A percentile compares a stretch with the other conserved stretches of the same genome.
phyloP scores from a whole-genome alignment of 1,140 invertebrate species.

The Euura saliciscinereae region DNA sequence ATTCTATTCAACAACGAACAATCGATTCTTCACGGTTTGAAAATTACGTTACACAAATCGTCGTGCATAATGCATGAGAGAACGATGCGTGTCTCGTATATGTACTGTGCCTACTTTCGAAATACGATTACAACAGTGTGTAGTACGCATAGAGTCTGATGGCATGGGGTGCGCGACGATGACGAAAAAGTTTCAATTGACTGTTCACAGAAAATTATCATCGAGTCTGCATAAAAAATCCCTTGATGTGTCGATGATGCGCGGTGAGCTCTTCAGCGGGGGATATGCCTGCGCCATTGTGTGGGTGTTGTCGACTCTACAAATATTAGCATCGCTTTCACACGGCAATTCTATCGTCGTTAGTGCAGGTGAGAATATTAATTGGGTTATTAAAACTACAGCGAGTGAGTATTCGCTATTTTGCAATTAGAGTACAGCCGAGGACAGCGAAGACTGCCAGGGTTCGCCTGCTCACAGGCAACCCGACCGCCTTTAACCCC shows the following conservation, averaged over 20 bases:
- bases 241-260: constrained; percentile 52
- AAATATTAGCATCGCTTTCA: constrained; percentile 32
- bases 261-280: constrained; percentile 43
- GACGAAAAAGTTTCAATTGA: too few species aligned
- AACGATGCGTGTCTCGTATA: too few species aligned
- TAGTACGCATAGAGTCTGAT: too few species aligned
- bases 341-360: constrained; percentile 27
- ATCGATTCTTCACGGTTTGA: too few species aligned
- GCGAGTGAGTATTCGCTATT: background rate
- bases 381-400: too few species aligned
- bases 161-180: too few species aligned
- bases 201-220: too few species aligned
- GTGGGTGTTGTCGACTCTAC: constrained; percentile 39
- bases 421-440: constrained; percentile 12
- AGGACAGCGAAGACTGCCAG: background rate
- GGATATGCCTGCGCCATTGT: constrained; percentile 42
- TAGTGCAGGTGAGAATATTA: constrained; percentile 20
- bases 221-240: background rate
- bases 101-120: too few species aligned
- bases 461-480: constrained; percentile 7
- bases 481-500: background rate
- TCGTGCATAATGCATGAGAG: too few species aligned
- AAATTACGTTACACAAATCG: too few species aligned
- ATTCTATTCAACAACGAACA: too few species aligned
- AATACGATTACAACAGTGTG: too few species aligned